Base-by-base conservation (phyloP, 2,113 vertebrate species). In the Monopterus albus region DNA sequence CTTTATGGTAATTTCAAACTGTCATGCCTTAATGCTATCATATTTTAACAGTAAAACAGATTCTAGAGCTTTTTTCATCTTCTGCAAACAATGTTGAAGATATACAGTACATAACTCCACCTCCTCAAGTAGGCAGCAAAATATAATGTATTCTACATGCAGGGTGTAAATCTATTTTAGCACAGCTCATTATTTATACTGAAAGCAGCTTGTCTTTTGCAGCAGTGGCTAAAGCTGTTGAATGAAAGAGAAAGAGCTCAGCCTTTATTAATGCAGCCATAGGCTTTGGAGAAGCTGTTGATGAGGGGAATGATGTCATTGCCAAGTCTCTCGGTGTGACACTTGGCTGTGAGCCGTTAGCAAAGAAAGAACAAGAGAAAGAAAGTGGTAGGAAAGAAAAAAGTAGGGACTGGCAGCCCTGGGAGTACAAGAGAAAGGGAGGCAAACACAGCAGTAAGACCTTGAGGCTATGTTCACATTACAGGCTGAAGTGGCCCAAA, bases 291-390 rank as follows among this genome's bases (percentile, higher is more conserved):
- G 84, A 79, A 78, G 76, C 84, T 75, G 85, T 55, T 61, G 81
- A 76, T 56, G 79, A 75, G 71, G 60, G 66, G 86, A 79, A 86
- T 93, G 87, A 93, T 92, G 89, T 94, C 91, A 94, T 87, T 70
- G 43, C 71, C 77, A 79, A 84, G 81, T 63, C 75, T 81, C 46
- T 72, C 79, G 57, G 66, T 80, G 70, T 78, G 70, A 87, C 79
- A 90, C 78, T 85, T 87, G 91, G 91, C 81, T 31, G 49, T 20
- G 2, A 20, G 78, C 91, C 90, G 91, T 80, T 36, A 63, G 45
- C 49, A 35, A 45, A 62, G 46, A 62, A 60, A 70, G 50, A 75
- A 76, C 51, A 67, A 79, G 75, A 82, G 56, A 62, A 66, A 65
- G 33, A 63, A 69, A 75, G 25, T 73, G 66, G 58, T 60, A 46